A percentile compares a stretch with the other conserved stretches of the same genome.
These are phyloP conservation scores for Larimichthys polyactis DNA, from an alignment of 2,113 vertebrate genomes.

Conservation along the genomic window DNA sequence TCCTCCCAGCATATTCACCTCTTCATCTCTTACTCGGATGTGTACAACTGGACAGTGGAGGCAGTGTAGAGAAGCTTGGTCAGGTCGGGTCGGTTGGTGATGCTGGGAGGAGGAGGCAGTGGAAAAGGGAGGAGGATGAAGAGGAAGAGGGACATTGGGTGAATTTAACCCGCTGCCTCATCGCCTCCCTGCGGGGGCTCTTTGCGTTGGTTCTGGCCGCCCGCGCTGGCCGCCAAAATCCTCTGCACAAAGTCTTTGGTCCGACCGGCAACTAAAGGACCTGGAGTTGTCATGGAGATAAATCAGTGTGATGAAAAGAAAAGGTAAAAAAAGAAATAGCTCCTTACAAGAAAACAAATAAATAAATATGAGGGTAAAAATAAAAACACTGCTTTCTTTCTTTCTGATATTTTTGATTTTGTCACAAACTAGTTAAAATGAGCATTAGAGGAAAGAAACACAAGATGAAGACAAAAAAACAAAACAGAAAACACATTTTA, in stretches of 20 bases:
- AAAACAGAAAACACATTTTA: too few species aligned
- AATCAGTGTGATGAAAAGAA: neutral
- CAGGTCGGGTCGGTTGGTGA: slow-evolving; percentile 16
- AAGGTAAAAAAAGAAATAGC: neutral
- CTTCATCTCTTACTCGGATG: slow-evolving; percentile 1
- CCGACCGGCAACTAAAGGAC: slow-evolving; percentile 82
- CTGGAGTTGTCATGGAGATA: slow-evolving; percentile 56
- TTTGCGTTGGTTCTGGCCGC: slow-evolving; percentile 61
- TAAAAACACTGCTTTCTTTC: neutral
- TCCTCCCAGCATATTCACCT: slow-evolving; percentile 13
- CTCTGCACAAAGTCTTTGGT: slow-evolving; percentile 85
- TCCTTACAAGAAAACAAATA: too few species aligned
- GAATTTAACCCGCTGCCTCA: slow-evolving; percentile 47
- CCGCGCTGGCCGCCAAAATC: slow-evolving; percentile 78
- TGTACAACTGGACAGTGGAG: slow-evolving; percentile 9
- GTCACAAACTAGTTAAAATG: too few species aligned
- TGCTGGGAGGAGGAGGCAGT: neutral
- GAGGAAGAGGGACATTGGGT: neutral
- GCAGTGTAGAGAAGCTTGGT: neutral
- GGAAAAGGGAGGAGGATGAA: neutral
- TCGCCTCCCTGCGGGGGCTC: slow-evolving; percentile 44
- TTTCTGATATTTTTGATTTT: neutral
- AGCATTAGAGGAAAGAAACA: too few species aligned
- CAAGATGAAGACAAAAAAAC: neutral
- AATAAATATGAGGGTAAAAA: neutral